Evolutionary conservation across 2,113 vertebrate genomes (phyloP).

Genomic region (Hippolais icterina): DNA sequence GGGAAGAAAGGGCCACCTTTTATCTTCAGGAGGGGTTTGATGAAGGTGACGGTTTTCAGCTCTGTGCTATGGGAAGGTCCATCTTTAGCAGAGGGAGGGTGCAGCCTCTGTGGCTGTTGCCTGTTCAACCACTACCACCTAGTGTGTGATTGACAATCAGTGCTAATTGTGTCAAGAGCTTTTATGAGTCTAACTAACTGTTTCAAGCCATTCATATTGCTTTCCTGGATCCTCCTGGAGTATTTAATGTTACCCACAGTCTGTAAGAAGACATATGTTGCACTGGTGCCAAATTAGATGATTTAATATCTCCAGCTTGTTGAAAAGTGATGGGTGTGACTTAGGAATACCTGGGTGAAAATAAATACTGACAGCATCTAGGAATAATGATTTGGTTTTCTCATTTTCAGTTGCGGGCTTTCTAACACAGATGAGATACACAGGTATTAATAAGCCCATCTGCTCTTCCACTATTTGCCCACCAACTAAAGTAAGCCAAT

Average conservation of each 20-base stretch:
- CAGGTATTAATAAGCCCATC: background rate
- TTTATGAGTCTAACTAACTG: background rate
- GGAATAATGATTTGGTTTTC: background rate
- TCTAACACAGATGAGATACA: background rate
- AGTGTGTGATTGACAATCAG: background rate
- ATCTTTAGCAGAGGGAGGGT: background rate
- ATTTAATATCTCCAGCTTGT: background rate
- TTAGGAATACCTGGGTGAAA: background rate
- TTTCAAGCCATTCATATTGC: background rate
- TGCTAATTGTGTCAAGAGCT: background rate
- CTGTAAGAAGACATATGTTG: background rate
- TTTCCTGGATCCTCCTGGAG: background rate
- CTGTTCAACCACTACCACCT: background rate
- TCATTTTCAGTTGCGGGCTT: background rate
- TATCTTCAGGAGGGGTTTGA: background rate
- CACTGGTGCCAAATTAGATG: background rate
- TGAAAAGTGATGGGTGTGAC: background rate
- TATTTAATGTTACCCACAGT: background rate
- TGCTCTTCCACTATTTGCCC: background rate
- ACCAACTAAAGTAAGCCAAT: background rate
- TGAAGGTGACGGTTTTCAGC: background rate
- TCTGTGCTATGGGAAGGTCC: background rate
- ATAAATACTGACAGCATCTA: background rate
- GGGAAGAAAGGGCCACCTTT: background rate
- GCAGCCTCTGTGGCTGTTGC: rapidly evolving